phyloP scores from a whole-genome alignment of 2,113 vertebrate species.

The Cynocephalus volans region DNA sequence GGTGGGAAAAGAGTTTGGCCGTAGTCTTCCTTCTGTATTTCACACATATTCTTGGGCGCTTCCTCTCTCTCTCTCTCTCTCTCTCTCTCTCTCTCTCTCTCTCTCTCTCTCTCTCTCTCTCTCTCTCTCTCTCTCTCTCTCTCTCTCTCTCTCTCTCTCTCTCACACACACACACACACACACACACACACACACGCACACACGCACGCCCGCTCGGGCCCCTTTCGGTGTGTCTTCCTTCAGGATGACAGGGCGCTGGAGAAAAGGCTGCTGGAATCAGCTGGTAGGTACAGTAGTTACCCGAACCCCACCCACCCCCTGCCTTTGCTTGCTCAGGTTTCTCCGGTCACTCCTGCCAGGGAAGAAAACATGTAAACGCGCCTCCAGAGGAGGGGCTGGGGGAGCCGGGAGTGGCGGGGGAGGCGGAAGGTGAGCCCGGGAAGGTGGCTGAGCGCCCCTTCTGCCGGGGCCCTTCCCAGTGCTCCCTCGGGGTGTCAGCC shows the following conservation, averaged over 20 bases:
- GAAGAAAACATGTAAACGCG: slow-evolving; percentile 77
- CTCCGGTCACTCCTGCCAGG: slow-evolving; percentile 78
- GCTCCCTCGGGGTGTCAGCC: slow-evolving; percentile 63
- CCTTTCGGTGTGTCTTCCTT: slow-evolving; percentile 75
- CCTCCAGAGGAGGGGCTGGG: slow-evolving; percentile 73
- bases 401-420: slow-evolving; percentile 74
- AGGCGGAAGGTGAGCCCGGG: slow-evolving; percentile 74
- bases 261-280: slow-evolving; percentile 84
- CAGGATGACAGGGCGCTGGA: slow-evolving; percentile 84
- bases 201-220: not conserved
- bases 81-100: too few species aligned
- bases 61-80: too few species aligned
- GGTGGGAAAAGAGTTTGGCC: slow-evolving; percentile 78
- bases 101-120: too few species aligned
- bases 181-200: not conserved
- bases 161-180: not conserved
- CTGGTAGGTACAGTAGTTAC: slow-evolving; percentile 84
- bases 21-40: slow-evolving; percentile 69
- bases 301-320: slow-evolving; percentile 82
- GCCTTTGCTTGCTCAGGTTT: slow-evolving; percentile 82
- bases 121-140: too few species aligned
- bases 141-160: too few species aligned
- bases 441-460: slow-evolving; percentile 70
- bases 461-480: slow-evolving; percentile 44
- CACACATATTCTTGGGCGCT: slow-evolving; percentile 37